Evolutionary conservation across 2,113 vertebrate species (phyloP).

Genomic region (Mystacornis crossleyi): DNA sequence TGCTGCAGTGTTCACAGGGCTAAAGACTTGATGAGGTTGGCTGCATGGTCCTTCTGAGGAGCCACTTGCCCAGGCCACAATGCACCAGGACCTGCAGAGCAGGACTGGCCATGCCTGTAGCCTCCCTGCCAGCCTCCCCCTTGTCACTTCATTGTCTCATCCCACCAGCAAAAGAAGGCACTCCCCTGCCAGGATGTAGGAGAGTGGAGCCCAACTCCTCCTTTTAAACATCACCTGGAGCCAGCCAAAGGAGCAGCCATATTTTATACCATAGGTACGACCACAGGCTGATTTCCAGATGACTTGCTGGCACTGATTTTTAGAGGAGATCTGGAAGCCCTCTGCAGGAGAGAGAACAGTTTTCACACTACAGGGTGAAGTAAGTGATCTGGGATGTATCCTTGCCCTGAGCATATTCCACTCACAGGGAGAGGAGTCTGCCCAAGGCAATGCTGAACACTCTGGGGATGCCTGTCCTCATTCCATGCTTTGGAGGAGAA

Average conservation of each 20-base stretch:
- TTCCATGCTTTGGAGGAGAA: not conserved
- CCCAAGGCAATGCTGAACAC: not conserved
- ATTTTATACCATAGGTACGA: not conserved
- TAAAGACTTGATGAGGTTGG: not conserved
- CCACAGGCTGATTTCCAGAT: not conserved
- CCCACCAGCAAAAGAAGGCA: fast-evolving
- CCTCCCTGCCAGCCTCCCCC: not conserved
- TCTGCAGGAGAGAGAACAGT: not conserved
- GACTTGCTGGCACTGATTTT: not conserved
- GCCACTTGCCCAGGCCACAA: not conserved
- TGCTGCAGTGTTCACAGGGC: not conserved
- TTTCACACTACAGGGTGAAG: not conserved
- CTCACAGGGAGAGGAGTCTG: not conserved
- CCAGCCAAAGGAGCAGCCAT: not conserved
- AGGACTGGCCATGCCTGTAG: not conserved
- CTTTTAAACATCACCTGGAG: not conserved
- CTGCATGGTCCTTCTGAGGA: not conserved
- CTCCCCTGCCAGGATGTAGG: not conserved
- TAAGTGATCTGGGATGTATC: not conserved
- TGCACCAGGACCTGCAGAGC: not conserved
- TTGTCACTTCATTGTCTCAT: not conserved
- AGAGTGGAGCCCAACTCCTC: not conserved
- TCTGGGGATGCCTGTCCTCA: not conserved
- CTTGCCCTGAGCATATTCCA: not conserved
- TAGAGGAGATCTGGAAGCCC: not conserved